phyloP scores from a whole-genome alignment of 2,797 vertebrate genomes.

The Malacoctenus gilli region DNA sequence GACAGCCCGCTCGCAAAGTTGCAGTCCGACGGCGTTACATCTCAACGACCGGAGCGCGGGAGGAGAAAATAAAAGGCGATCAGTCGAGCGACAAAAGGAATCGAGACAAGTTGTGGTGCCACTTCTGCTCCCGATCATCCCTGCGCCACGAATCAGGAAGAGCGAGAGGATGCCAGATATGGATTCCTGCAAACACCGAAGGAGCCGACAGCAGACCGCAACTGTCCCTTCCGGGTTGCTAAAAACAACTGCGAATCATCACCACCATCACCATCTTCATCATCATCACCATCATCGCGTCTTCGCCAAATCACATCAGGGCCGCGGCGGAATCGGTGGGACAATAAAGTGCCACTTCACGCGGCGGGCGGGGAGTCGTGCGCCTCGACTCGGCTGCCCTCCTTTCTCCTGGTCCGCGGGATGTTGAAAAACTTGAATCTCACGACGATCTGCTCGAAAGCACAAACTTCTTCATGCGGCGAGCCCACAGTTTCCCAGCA shows the following conservation, averaged over 20 bases:
- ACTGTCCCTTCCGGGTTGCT: constrained; percentile 25
- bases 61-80: not conserved
- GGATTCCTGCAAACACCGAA: constrained; percentile 62
- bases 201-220: constrained; percentile 12
- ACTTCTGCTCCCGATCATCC: constrained; percentile 36
- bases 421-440: too few relatives aligned
- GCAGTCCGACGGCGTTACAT: not conserved
- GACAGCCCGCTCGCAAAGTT: constrained; percentile 35
- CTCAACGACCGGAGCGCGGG: not conserved
- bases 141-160: constrained; percentile 53
- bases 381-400: too few relatives aligned
- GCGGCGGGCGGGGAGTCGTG: too few relatives aligned
- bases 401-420: too few relatives aligned
- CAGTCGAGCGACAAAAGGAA: constrained; percentile 2
- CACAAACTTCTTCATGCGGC: constrained; percentile 20
- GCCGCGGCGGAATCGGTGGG: constrained; percentile 7
- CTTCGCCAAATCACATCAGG: constrained; percentile 11
- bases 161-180: constrained; percentile 42
- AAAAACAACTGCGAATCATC: constrained; percentile 23
- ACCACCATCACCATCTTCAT: constrained; percentile 6
- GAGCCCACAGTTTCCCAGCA: not conserved
- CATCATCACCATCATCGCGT: constrained; percentile 4
- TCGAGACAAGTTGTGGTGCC: constrained; percentile 38
- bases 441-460: not conserved
- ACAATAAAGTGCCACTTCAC: constrained; percentile 30